A percentile compares a stretch with the other conserved stretches of the same genome.
Conservation (phyloP, 2,888 invertebrate species). For the Tenthredo distinguenda region DNA sequence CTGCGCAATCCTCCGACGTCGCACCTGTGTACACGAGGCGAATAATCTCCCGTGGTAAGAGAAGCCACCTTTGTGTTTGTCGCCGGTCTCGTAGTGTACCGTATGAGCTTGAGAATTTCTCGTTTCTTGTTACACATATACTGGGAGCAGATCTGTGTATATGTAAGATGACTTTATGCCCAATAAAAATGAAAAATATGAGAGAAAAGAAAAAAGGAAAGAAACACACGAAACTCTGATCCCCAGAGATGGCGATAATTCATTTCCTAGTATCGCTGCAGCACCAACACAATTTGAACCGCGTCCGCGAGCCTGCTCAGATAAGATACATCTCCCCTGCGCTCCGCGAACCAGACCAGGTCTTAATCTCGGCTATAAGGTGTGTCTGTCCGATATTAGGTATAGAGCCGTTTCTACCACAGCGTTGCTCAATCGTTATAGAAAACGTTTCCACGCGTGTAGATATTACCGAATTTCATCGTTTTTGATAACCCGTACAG, state of each 20-base stretch:
- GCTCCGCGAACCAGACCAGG: conserved; percentile 24
- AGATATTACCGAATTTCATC: background rate
- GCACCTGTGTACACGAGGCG: conserved; percentile 76
- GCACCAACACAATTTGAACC: conserved; percentile 21
- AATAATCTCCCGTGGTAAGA: conserved; percentile 70
- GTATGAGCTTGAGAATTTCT: background rate
- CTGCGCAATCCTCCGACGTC: conserved; percentile 66
- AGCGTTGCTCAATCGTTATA: conserved; percentile 22
- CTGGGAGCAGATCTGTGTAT: background rate
- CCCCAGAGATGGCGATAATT: conserved; percentile 49
- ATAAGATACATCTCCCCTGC: conserved; percentile 51
- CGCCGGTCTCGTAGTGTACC: background rate
- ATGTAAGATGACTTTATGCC: background rate
- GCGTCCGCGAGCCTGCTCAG: conserved; percentile 42
- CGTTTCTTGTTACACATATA: background rate
- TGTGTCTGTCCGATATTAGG: conserved; percentile 30
- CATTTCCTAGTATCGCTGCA: conserved; percentile 46
- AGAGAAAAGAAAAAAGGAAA: background rate
- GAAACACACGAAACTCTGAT: conserved; percentile 12
- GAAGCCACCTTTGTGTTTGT: conserved; percentile 69
- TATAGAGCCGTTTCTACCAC: background rate
- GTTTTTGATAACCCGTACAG: background rate
- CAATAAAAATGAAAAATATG: background rate
- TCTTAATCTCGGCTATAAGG: conserved; percentile 46
- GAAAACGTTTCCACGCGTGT: background rate